Base-by-base conservation (phyloP, 2,797 vertebrate genomes). In the Channa striata region DNA sequence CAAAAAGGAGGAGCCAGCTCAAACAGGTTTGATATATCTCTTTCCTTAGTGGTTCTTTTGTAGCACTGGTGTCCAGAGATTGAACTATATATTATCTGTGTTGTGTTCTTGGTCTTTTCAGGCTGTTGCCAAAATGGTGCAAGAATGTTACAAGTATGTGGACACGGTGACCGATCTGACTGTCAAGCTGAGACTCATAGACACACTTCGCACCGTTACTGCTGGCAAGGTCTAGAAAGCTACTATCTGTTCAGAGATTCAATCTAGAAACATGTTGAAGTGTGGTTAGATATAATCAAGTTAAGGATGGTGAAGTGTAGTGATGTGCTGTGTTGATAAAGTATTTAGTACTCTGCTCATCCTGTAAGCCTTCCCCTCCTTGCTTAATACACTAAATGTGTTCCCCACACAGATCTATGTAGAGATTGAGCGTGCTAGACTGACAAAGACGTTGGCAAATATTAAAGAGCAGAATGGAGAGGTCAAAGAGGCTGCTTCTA, bases 121-220 rank as follows among this genome's bases (percentile, higher is more conserved):
- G 98, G 98, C 98, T 87, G 97, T 99, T 91, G 97, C 97, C 80
- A 99, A 99, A 94, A 99, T 99, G 98, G 98, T 99, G 73, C 98
- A 99, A 70, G 97, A 99, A 90, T 99, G 97, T 91, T 99, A 96
- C 90, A 95, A 96, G 63, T 99, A 99, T 0, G 96, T 99, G 58
- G 97, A 98, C 71, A 89, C 95, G 63, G 78, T 96, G 84, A 96
- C 94, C 78, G 97, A 99, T 84, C 87, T 98, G 46, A 93, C 96
- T 6, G 93, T 97, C 89, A 99, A 99, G 91, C 94, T 99, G 84
- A 92, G 95, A 59, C 92, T 99, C 62, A 99, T 99, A 8, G 98
- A 99, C 89, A 99, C 97, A 0, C 95, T 99, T 69, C 93, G 98
- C 44, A 98, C 96, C 30, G 97, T 99, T 70, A 99, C 98, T 37